These are phyloP conservation scores for Silurus lanzhouensis DNA, from an alignment of 2,797 vertebrate genomes.

Conservation along the genomic window DNA sequence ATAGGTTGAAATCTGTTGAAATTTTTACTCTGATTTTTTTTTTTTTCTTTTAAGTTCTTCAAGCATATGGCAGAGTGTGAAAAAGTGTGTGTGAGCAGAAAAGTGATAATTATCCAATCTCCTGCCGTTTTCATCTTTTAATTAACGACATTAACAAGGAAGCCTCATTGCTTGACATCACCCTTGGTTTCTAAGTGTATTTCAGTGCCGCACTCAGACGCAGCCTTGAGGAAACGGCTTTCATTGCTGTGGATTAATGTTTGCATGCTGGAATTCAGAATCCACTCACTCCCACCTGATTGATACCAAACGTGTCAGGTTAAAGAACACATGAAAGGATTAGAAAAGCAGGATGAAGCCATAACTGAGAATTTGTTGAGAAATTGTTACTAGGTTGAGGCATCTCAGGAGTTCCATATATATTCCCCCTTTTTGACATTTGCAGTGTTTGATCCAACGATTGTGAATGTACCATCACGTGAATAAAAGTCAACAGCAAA, in stretches of 20 bases:
- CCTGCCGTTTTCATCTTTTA: not conserved
- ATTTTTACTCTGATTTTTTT: slow-evolving; percentile 54
- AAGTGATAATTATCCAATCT: slow-evolving; percentile 1
- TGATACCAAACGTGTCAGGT: not conserved
- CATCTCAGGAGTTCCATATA: not conserved
- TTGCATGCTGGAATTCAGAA: not conserved
- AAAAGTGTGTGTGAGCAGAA: slow-evolving; percentile 34
- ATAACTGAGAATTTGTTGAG: not conserved
- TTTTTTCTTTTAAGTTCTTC: slow-evolving; percentile 59
- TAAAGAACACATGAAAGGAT: not conserved
- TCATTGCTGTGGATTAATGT: not conserved
- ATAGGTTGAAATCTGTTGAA: slow-evolving; percentile 8
- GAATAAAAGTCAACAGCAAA: slow-evolving; percentile 71
- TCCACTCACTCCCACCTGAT: too few relatives aligned
- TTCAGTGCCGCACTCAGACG: not conserved
- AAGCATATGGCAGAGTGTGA: not conserved
- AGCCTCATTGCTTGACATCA: not conserved
- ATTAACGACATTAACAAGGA: not conserved
- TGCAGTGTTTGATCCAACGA: slow-evolving; percentile 59
- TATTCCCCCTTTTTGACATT: not conserved
- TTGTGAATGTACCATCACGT: slow-evolving; percentile 56
- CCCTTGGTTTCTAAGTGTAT: not conserved
- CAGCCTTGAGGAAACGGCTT: not conserved
- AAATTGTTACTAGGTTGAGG: not conserved
- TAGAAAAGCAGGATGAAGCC: not conserved